A percentile compares a stretch with the other conserved stretches of the same genome.
These are phyloP conservation scores for Choristoneura fumiferana DNA, from an alignment of 1,140 invertebrate genomes.

Conservation along the genomic window DNA sequence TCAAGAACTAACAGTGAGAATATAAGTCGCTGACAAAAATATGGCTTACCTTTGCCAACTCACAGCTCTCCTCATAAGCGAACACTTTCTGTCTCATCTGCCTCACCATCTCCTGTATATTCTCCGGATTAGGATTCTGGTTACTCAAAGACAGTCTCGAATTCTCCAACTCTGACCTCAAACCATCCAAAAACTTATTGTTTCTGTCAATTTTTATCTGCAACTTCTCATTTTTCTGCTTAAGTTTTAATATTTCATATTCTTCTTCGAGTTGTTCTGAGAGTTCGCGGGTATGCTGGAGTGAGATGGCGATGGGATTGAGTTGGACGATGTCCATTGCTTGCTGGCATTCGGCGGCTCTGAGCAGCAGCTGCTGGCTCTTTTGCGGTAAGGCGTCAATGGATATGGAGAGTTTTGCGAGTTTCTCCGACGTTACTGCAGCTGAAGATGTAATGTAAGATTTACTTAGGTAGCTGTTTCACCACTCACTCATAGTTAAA, in stretches of 20 bases:
- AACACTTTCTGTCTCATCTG: slow-evolving; percentile 59
- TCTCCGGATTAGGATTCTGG: slow-evolving; percentile 50
- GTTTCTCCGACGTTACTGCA: slow-evolving; percentile 38
- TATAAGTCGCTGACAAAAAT: too few species aligned
- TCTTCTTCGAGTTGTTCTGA: slow-evolving; percentile 54
- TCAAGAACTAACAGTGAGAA: too few species aligned
- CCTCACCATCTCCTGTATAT: slow-evolving; percentile 55
- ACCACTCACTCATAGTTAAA: too few species aligned
- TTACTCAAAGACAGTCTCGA: slow-evolving; percentile 45
- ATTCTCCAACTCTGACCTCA: slow-evolving; percentile 53
- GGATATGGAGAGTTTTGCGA: slow-evolving; percentile 49
- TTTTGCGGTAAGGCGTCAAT: slow-evolving; percentile 53
- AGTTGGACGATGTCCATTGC: slow-evolving; percentile 40
- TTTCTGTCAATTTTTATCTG: slow-evolving; percentile 58
- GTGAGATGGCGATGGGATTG: slow-evolving; percentile 51
- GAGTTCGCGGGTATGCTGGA: slow-evolving; percentile 44
- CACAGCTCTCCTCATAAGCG: slow-evolving; percentile 60
- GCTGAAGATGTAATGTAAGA: slow-evolving; percentile 31
- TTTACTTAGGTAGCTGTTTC: too few species aligned
- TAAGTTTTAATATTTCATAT: slow-evolving; percentile 59
- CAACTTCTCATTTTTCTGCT: slow-evolving; percentile 54
- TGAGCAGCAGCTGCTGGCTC: slow-evolving; percentile 44
- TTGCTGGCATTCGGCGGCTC: slow-evolving; percentile 40
- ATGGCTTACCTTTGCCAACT: slow-evolving; percentile 52
- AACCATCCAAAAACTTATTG: slow-evolving; percentile 51